Percentiles rank a stretch among this genome's conserved stretches.
These are phyloP conservation scores for Avahi laniger DNA, from an alignment of 2,797 vertebrate species.

Conservation along the genomic window DNA sequence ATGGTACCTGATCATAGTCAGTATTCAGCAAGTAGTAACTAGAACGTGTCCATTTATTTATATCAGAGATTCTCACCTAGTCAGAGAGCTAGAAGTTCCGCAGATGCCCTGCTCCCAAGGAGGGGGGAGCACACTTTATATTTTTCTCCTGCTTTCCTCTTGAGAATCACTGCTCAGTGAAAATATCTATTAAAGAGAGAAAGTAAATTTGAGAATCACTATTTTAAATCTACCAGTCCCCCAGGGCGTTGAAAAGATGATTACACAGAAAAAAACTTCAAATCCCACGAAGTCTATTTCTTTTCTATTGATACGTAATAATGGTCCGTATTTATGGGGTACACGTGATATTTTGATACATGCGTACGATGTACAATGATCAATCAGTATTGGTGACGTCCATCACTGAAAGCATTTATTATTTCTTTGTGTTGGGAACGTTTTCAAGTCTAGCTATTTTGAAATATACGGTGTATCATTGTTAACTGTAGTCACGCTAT, in stretches of 20 bases:
- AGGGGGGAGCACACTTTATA: rapidly evolving
- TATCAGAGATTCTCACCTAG: neutral
- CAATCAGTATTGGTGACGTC: neutral
- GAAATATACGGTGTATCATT: neutral
- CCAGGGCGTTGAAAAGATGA: neutral
- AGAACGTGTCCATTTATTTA: rapidly evolving
- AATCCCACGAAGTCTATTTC: neutral
- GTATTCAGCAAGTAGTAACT: neutral
- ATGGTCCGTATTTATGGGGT: neutral
- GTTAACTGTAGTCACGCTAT: neutral
- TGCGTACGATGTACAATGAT: neutral
- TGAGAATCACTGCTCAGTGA: neutral
- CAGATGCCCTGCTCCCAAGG: rapidly evolving
- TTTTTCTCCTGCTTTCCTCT: neutral
- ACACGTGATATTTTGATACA: neutral
- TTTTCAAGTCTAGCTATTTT: neutral
- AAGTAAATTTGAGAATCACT: neutral
- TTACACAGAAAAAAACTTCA: neutral
- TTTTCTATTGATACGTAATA: neutral
- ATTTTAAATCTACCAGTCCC: neutral
- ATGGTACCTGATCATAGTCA: rapidly evolving
- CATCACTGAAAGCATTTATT: neutral
- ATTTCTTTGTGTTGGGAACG: neutral
- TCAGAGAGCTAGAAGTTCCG: neutral
- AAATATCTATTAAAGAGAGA: neutral